Evolutionary conservation across 2,113 vertebrate species (phyloP).

Genomic region (Varanus salvator): DNA sequence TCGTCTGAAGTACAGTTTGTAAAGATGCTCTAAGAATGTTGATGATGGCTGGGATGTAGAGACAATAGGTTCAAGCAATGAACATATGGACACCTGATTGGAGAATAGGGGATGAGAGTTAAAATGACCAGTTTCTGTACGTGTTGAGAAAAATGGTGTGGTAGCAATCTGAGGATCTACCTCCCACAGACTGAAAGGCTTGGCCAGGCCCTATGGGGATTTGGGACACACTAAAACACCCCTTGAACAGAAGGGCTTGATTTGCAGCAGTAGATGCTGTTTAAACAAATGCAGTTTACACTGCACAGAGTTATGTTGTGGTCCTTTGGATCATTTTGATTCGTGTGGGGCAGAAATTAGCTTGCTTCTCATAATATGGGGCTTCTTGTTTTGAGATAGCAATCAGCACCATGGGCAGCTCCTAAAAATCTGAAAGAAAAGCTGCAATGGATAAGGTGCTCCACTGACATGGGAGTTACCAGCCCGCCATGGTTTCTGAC

Average conservation of each 20-base stretch:
- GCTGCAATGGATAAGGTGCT: no score
- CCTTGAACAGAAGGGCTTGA: background rate
- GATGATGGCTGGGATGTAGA: background rate
- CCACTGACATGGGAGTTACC: no score
- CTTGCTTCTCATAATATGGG: no score
- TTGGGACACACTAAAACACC: no score
- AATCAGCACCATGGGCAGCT: no score
- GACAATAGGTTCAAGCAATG: background rate
- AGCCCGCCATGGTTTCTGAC: no score
- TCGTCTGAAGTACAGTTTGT: conserved; percentile 14
- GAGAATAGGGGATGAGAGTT: no score
- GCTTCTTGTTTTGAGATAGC: no score
- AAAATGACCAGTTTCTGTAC: background rate
- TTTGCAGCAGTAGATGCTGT: background rate
- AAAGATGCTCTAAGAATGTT: conserved; percentile 12
- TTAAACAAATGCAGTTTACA: background rate
- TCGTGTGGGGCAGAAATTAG: no score
- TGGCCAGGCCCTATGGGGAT: background rate
- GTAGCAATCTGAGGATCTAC: background rate
- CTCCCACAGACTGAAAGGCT: background rate
- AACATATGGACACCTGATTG: background rate
- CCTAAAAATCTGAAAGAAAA: no score
- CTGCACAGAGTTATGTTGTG: no score
- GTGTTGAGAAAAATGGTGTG: background rate
- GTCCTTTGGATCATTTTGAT: no score